Evolutionary conservation across 2,797 vertebrate species (phyloP), one percentile per base, ranked within the genome.

Genomic region (Oreonectes daqikongensis): DNA sequence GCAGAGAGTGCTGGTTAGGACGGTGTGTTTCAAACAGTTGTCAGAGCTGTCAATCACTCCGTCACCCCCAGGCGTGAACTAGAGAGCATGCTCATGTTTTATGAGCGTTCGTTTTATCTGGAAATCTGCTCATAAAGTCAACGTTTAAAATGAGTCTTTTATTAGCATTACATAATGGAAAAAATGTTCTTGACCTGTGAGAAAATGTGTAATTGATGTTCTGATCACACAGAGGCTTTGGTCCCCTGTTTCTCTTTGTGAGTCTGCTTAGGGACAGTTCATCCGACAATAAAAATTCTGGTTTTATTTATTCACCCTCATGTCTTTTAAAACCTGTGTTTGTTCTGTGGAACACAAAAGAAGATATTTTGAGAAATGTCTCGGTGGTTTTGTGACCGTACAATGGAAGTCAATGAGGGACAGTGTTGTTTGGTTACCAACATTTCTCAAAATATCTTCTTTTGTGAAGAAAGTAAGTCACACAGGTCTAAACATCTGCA

Each of bases 401-500:
- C 10, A 38, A 38, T 30, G 28, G 28, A 30, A 30, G 28, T 2
- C 28, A 30, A 4, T 30, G 4, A 2, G 28, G 4, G 28, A 2
- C 28, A 4, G 7, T 38, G 9, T 38, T 38, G 2, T 42, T 42
- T 42, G 12, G 2, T 4, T 35, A 35, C 35, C 35, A 2, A 35
- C 40, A 42, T 42, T 42, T 11, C 12, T 1, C 40, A 14, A 40
- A 40, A 40, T 40, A 40, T 40, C 10, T 6, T 32, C 32, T 40
- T 35, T 11, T 42, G 40, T 42, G 40, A 42, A 42, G 10, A 42
- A 14, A 42, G 10, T 12, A 42, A 42, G 40, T 10, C 12, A 12
- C 11, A 10, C 6, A 32, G 32, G 3, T 32, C 6, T n/a, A n/a
- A 6, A 84, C 86, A 88, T 88, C 88, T 90, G 85, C 83, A 84